Percentiles rank a stretch among this genome's conserved stretches.
phyloP scores from a whole-genome alignment of 2,888 invertebrate species.

The Uloborus plumipes region DNA sequence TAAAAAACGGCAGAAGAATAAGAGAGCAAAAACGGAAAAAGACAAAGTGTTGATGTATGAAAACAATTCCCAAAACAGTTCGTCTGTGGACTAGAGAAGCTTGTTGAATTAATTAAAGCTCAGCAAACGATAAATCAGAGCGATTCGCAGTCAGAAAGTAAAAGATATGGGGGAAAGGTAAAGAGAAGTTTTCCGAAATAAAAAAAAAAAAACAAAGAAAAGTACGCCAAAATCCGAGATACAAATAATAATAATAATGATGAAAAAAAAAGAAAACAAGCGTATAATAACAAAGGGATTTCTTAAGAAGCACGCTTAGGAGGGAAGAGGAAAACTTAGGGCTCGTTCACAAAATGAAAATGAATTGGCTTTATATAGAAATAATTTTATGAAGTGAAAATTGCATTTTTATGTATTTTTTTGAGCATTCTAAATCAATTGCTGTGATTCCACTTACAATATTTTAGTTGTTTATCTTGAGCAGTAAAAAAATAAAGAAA shows the following conservation, averaged over 20 bases:
- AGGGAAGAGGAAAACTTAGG: conserved; percentile 14
- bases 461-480: too few relatives aligned
- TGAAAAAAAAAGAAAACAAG: conserved; percentile 4
- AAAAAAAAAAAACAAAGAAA: conserved; percentile 9
- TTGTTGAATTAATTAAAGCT: conserved; percentile 65
- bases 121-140: conserved; percentile 62
- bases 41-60: conserved; percentile 57
- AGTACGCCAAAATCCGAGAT: conserved; percentile 33
- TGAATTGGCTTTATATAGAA: too few relatives aligned
- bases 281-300: conserved; percentile 49
- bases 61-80: conserved; percentile 63
- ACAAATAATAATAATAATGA: conserved; percentile 33
- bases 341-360: conserved; percentile 24
- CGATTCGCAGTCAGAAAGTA: conserved; percentile 56
- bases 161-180: conserved; percentile 48
- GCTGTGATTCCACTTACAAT: too few relatives aligned
- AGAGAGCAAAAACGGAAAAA: conserved; percentile 23
- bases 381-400: too few relatives aligned
- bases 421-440: too few relatives aligned
- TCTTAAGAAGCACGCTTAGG: conserved; percentile 22
- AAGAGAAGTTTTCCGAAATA: conserved; percentile 25
- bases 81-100: conserved; percentile 49
- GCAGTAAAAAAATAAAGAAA: too few relatives aligned
- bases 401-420: too few relatives aligned
- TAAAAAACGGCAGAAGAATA: conserved; percentile 15